Evolutionary conservation across 2,888 invertebrate genomes (phyloP), one percentile per base, ranked within the genome.

Genomic region (Parasteatoda lunata): DNA sequence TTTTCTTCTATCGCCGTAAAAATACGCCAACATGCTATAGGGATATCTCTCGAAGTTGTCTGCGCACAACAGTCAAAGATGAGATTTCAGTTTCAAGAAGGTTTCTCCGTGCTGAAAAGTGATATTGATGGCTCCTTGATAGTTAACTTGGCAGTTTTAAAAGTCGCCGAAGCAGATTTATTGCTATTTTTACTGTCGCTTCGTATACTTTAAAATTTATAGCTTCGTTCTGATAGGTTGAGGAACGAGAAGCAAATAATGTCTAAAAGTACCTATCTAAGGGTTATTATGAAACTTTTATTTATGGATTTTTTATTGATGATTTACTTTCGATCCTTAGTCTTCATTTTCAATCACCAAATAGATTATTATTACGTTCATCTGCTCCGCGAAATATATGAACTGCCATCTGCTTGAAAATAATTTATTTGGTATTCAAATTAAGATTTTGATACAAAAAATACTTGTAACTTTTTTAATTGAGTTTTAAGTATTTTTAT

Each of bases 141-240:
- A 79, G 70, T 71, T 71, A 51, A 79, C 54, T 71, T 71, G 71
- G 71, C 79, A 71, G 71, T 79, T 79, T 77, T 71, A 79, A 79
- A 79, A 70, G 59, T 70, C n/a, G 68, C 47, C 30, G 30, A 79
- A 59, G 70, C 79, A 79, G 79, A 79, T 79, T 79, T 79, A 71
- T 65, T 52, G 45, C 54, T 79, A 59, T 79, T 79, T 79, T 79
- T 79, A 79, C 70, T 71, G 71, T 71, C 49, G 79, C 79, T 71
- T 15, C 49, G 79, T 71, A 79, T 51, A 79, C 79, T 79, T 79
- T 49, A 59, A 71, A 79, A 79, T 79, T 79, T 79, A 79, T 79
- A 49, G 79, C 59, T 30, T 71, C 70, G 65, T 71, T 79, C 64
- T 49, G 59, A 59, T 59, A 30, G 59, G 71, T 15, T 59, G 64